These are phyloP conservation scores for Umimayanthus chanpuru DNA, from an alignment of 92 coral and sea anemone species.

Conservation along the genomic window DNA sequence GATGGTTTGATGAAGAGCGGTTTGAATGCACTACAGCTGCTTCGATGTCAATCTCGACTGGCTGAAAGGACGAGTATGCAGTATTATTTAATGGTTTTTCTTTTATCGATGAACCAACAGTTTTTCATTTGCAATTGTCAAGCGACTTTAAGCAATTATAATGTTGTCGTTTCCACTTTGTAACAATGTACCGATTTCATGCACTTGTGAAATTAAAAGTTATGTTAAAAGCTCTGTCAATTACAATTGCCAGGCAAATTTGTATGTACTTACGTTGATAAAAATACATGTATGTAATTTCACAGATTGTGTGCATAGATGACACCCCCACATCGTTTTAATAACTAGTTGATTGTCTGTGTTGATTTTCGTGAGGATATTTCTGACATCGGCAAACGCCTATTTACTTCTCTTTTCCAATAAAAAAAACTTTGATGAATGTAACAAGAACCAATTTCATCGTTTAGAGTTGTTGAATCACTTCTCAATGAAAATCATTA, in stretches of 20 bases:
- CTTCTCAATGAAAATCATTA: neutral
- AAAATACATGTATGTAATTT: neutral
- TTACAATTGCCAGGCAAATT: slow-evolving; percentile 3
- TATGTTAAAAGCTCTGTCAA: slow-evolving; percentile 12
- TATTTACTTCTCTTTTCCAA: neutral
- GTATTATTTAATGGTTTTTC: neutral
- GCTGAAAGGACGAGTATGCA: neutral
- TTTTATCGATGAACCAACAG: slow-evolving; percentile 23
- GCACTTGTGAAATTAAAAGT: slow-evolving; percentile 31
- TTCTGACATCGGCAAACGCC: slow-evolving; percentile 15
- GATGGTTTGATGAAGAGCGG: neutral
- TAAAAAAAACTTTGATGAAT: neutral
- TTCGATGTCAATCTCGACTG: neutral
- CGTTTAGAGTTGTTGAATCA: neutral
- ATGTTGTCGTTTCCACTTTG: slow-evolving; percentile 12
- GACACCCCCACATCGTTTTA: slow-evolving; percentile 10
- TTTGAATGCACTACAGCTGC: neutral
- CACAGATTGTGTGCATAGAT: neutral
- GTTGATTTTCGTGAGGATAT: slow-evolving; percentile 11
- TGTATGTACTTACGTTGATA: neutral
- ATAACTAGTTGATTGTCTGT: neutral
- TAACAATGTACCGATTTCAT: slow-evolving; percentile 9
- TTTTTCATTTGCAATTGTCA: slow-evolving; percentile 18
- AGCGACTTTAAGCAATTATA: slow-evolving; percentile 29
- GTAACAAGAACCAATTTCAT: neutral